Conservation (phyloP, 2,888 invertebrate genomes). For the Drosophila flavopinicola region DNA sequence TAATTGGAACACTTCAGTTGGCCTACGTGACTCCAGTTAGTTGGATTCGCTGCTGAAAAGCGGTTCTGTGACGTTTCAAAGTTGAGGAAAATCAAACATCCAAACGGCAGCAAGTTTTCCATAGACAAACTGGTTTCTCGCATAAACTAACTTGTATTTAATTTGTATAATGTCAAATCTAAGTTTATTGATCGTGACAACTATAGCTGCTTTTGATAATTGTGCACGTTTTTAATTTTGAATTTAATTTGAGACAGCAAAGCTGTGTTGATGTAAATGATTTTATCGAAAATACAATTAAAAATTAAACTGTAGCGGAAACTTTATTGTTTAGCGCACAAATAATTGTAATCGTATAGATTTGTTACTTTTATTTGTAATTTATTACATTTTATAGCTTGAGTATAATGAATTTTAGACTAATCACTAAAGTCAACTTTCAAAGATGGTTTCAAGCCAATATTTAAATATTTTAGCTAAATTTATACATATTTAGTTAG, state of each 20-base stretch:
- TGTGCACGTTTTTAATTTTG: conserved; percentile 1
- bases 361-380: not conserved
- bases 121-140: conserved; percentile 41
- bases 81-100: conserved; percentile 31
- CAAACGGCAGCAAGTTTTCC: conserved; percentile 45
- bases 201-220: conserved; percentile 18
- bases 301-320: not conserved
- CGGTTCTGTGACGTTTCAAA: conserved; percentile 44
- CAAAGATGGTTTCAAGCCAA: too few relatives aligned
- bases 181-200: conserved; percentile 17
- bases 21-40: conserved; percentile 66
- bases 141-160: conserved; percentile 13
- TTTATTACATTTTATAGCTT: not conserved
- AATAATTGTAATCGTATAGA: not conserved
- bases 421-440: too few relatives aligned
- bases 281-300: too few relatives aligned
- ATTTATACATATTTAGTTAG: too few relatives aligned
- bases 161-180: conserved; percentile 15
- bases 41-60: conserved; percentile 25
- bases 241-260: not conserved
- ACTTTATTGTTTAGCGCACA: not conserved
- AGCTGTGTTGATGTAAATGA: too few relatives aligned
- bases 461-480: not conserved
- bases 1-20: conserved; percentile 28
- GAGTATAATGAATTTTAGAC: too few relatives aligned